Percentiles rank a stretch among this genome's conserved stretches.
Conservation (phyloP, 2,113 vertebrate genomes). For the Chlorodrepanis virens region DNA sequence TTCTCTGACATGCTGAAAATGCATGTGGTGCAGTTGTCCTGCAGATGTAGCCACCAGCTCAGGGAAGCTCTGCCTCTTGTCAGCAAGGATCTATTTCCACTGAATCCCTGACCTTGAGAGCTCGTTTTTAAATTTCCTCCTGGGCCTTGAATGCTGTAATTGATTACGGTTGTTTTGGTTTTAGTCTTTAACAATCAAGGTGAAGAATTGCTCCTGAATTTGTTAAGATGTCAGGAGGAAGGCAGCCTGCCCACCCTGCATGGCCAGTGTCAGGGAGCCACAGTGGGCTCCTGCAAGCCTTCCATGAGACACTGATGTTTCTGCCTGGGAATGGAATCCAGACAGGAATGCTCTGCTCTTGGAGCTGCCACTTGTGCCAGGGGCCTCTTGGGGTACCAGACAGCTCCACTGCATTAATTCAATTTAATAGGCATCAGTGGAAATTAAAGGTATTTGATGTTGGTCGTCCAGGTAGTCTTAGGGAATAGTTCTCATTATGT, state of each 20-base stretch:
- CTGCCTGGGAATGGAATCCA: background rate
- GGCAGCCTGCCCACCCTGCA: background rate
- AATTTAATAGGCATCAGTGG: background rate
- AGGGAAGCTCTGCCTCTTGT: background rate
- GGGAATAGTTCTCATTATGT: background rate
- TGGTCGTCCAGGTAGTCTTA: background rate
- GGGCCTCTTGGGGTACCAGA: background rate
- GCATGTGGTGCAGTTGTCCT: background rate
- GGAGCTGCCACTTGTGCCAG: background rate
- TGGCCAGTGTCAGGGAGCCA: background rate
- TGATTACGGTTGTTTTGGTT: background rate
- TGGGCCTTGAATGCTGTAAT: background rate
- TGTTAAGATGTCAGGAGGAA: background rate
- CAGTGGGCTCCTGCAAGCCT: background rate
- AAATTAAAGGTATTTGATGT: background rate
- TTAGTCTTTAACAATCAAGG: constrained; percentile 14
- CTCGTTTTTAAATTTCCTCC: background rate
- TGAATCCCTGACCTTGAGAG: constrained; percentile 15
- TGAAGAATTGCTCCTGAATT: constrained; percentile 18
- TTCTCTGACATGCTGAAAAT: background rate
- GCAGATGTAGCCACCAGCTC: background rate
- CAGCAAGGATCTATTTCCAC: background rate
- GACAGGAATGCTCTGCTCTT: background rate
- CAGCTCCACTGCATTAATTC: background rate
- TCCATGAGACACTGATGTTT: background rate